Base-by-base conservation (phyloP, 2,113 vertebrate genomes). In the Oncorhynchus gorbuscha region DNA sequence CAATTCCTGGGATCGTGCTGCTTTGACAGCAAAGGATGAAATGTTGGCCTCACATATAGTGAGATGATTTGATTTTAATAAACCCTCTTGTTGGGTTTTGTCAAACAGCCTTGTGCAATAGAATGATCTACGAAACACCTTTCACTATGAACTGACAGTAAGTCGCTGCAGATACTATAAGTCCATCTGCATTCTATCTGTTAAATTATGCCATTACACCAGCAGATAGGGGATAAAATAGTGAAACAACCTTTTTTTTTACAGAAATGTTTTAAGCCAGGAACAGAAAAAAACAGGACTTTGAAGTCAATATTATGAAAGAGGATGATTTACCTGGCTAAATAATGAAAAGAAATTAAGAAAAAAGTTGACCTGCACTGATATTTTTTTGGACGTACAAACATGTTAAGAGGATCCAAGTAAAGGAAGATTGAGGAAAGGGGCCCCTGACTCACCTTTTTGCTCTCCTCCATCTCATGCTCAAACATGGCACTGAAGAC, bases 401-500 rank as follows among this genome's bases (percentile, higher is more conserved):
- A 85, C 11, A 55, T 30, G 45, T 77, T 32, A n/a, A 67, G 26
- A 14, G 12, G 6, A 68, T 30, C 16, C 12, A 69, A 71, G 13
- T 26, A 26, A 28, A 35, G 30, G 28, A 28, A 69, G 22, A 61
- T n/a, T 18, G 24, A 30, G 74, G 39, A 22, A 35, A 71, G 24
- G 4, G 32, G 74, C 61, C 61, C 5, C 61, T 3, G 70, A 77
- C 94, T 89, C 88, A 98, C 97, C 95, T 99, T 99, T 92, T 99
- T 98, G 90, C 97, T 99, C 85, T 99, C 97, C 62, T 99, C 97
- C 97, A 99, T 99, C 91, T 98, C 97, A 12, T 99, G 97, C 88
- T 99, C 97, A 91, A 99, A 99, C 98, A 99, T 99, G 90, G 97
- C 97, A 32, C 97, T 99, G 91, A 99, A 99, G 39, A 99, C 98